A percentile compares a stretch with the other conserved stretches of the same genome.
Conservation (phyloP, 2,113 vertebrate genomes). For the Tragelaphus buxtoni region DNA sequence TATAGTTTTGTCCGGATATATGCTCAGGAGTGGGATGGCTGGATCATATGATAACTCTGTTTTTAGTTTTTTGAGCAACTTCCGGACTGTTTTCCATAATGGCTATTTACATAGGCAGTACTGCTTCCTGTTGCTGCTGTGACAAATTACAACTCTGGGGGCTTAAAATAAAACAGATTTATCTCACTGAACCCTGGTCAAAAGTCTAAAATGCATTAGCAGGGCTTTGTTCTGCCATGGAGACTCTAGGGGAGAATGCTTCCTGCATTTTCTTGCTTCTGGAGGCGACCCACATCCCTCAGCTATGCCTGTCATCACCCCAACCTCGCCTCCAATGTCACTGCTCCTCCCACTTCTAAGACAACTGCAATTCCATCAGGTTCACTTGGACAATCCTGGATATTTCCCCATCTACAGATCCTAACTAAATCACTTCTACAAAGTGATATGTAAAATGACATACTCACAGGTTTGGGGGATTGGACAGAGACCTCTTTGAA, state of each 20-base stretch:
- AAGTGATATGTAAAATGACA: not conserved
- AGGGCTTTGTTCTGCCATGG: not conserved
- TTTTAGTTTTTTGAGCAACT: not conserved
- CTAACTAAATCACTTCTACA: not conserved
- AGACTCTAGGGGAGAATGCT: not conserved
- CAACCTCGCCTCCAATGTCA: not conserved
- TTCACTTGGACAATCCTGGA: rapidly evolving
- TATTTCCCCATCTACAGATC: not conserved
- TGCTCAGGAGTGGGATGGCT: not conserved
- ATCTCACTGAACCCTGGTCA: not conserved
- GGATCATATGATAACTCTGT: not conserved
- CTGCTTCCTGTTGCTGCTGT: not conserved
- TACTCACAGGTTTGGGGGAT: not conserved
- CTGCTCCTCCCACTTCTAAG: too few relatives aligned
- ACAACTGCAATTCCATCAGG: not conserved
- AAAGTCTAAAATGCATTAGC: too few relatives aligned
- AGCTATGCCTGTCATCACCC: not conserved
- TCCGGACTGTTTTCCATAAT: not conserved
- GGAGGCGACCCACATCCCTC: not conserved
- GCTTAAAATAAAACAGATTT: not conserved
- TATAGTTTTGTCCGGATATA: not conserved
- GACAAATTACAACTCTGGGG: not conserved
- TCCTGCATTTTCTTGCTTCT: not conserved
- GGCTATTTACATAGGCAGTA: not conserved
- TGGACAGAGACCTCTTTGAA: not conserved